Evolutionary conservation across 2,888 invertebrate species (phyloP), one percentile per base, ranked within the genome.

Genomic region (Rhagium mordax): DNA sequence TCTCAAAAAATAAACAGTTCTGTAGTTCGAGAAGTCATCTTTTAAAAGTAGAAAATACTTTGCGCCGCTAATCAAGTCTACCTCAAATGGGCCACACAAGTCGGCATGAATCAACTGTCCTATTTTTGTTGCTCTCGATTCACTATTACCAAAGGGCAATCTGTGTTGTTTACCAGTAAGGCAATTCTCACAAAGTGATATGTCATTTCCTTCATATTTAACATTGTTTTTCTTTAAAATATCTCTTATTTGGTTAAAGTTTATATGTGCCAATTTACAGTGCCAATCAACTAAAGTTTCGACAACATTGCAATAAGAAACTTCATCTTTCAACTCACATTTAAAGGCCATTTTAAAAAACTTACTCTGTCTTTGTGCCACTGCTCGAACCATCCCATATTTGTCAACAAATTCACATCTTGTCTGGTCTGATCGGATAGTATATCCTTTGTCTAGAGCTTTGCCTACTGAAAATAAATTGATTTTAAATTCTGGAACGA

Each of bases 391-490:
- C 41, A 51, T 24, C 20, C 78, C 77, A 55, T 59, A 20, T 13
- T 77, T 78, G 47, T 75, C 72, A 53, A 78, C 62, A 27, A 80
- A 74, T 55, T 75, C 51, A 20, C 79, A 82, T n/a, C 68, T 60
- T 27, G 79, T 21, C 21, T 75, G 67, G 61, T 78, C 73, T 8
- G 79, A 78, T 5, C 68, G 16, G 53, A 76, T 53, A 0, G 15
- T 1, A 60, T 78, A 83, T n/a, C 81, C 78, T 74, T 81, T 81
- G 59, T 82, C 82, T 2, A 83, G 48, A 8, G 77, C 73, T 72
- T 74, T 71, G 4, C 78, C 74, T 1, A 81, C 81, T 61, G 82
- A 83, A 33, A 82, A 83, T 47, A 82, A 53, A 64, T 83, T 82
- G 49, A 74, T 71, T 5, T 64, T 78, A 18, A 79, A 51, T 51